A percentile compares a stretch with the other conserved stretches of the same genome.
Conservation (phyloP, 2,113 vertebrate genomes). For the Sylvia atricapilla region DNA sequence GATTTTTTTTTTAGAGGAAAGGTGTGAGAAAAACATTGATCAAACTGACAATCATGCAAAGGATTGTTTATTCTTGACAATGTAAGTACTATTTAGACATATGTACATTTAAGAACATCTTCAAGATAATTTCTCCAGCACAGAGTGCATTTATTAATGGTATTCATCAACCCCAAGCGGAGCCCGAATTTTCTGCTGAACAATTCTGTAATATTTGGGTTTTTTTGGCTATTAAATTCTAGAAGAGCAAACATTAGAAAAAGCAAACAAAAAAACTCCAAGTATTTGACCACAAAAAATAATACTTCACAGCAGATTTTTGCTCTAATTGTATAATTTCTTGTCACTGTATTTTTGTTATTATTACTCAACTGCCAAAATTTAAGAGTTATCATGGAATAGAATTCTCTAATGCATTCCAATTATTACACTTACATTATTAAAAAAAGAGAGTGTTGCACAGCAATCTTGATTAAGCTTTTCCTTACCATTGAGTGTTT, state of each 20-base stretch:
- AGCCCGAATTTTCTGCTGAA: background rate
- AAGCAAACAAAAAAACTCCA: fast-evolving
- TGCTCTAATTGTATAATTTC: background rate
- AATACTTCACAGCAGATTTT: background rate
- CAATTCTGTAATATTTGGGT: background rate
- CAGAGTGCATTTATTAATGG: background rate
- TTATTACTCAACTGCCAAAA: background rate
- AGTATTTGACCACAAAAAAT: background rate
- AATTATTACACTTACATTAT: background rate
- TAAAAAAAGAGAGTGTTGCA: background rate
- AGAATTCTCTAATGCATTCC: background rate
- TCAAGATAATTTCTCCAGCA: background rate
- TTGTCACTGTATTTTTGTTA: background rate
- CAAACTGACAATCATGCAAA: background rate
- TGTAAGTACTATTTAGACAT: background rate
- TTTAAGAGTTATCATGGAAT: background rate
- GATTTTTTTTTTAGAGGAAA: background rate
- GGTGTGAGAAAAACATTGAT: background rate
- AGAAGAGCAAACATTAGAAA: background rate
- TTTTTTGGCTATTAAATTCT: background rate
- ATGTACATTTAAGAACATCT: background rate
- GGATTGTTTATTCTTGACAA: background rate
- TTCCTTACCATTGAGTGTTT: background rate
- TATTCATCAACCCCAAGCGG: background rate
- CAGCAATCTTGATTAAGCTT: background rate